These are phyloP conservation scores for Noctua fimbriata DNA, from an alignment of 2,888 invertebrate species.

Conservation along the genomic window DNA sequence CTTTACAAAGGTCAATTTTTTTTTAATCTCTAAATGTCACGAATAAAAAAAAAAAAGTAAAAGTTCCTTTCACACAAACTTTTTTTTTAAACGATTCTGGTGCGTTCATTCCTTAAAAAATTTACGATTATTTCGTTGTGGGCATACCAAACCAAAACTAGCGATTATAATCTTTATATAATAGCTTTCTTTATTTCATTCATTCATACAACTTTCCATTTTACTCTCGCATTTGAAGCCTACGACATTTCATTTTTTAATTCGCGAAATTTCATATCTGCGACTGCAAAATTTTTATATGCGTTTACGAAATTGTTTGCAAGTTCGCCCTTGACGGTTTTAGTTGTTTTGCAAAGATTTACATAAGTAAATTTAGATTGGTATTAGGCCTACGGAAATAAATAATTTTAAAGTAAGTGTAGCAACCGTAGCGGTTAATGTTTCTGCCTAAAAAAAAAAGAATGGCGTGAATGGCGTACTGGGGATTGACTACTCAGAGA, in stretches of 20 bases:
- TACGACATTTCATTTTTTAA: slow-evolving; percentile 26
- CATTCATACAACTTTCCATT: slow-evolving; percentile 54
- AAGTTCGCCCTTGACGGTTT: slow-evolving; percentile 7
- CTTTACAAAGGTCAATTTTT: not conserved
- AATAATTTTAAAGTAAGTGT: not conserved
- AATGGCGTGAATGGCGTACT: not conserved
- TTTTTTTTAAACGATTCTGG: not conserved
- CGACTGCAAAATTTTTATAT: not conserved
- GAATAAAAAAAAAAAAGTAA: not conserved
- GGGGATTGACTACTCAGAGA: not conserved
- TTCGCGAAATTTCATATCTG: slow-evolving; percentile 28
- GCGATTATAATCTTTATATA: slow-evolving; percentile 38
- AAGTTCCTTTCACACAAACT: not conserved
- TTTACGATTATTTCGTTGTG: not conserved
- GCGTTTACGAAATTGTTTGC: slow-evolving; percentile 1
- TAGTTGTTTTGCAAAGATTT: not conserved
- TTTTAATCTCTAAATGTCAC: not conserved
- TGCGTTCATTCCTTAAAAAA: not conserved
- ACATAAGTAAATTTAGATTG: not conserved
- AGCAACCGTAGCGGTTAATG: not conserved
- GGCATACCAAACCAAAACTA: slow-evolving; percentile 12
- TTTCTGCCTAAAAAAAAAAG: not conserved
- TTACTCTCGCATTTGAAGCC: slow-evolving; percentile 38
- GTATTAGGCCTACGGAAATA: not conserved
- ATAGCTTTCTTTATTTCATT: slow-evolving; percentile 47